These are phyloP conservation scores for Lochmaea capreae DNA, from an alignment of 2,888 invertebrate species.

Conservation along the genomic window DNA sequence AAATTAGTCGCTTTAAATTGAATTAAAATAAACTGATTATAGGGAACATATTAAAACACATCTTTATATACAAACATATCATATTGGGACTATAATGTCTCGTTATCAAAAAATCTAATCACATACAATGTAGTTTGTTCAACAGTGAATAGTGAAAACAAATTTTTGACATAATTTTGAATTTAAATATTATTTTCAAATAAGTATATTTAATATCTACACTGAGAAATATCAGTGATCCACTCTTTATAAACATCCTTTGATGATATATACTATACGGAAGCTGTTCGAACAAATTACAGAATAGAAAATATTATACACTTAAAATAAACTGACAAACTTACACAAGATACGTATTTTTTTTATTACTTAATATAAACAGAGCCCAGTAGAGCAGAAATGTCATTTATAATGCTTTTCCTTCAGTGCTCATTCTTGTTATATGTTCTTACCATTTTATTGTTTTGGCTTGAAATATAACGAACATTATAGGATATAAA, in stretches of 20 bases:
- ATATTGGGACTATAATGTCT: slow-evolving; percentile 18
- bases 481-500: too few species aligned
- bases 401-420: background rate
- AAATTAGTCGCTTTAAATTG: background rate
- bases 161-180: background rate
- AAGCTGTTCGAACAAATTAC: background rate
- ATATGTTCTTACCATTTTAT: background rate
- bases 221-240: too few species aligned
- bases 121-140: background rate
- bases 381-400: slow-evolving; percentile 24
- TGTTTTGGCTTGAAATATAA: too few species aligned
- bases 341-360: background rate
- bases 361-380: background rate
- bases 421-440: background rate
- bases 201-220: too few species aligned
- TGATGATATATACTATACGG: background rate
- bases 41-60: background rate
- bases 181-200: too few species aligned
- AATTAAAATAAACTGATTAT: background rate
- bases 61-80: slow-evolving; percentile 22
- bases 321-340: background rate
- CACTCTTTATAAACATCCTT: too few species aligned
- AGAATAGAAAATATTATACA: background rate
- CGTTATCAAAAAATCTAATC: background rate
- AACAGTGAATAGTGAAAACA: background rate